These are phyloP conservation scores for Rousettus leschenaultii DNA, from an alignment of 2,113 vertebrate species.

Conservation along the genomic window DNA sequence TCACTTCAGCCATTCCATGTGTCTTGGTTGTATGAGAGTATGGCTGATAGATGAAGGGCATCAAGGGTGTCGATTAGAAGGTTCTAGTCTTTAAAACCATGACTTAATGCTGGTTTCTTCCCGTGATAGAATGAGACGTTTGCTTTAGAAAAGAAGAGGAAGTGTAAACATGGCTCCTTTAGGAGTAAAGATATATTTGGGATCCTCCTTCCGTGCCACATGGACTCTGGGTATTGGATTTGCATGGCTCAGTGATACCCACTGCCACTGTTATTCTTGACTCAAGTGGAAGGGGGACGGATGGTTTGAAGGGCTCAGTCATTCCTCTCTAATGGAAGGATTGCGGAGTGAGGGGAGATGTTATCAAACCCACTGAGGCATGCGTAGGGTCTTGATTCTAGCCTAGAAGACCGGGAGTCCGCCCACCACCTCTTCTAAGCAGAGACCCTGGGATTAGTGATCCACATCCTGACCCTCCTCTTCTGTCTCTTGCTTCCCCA, in stretches of 20 bases:
- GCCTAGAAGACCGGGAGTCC: background rate
- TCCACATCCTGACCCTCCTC: fast-evolving
- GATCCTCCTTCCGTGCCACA: fast-evolving
- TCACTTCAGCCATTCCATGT: background rate
- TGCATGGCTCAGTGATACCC: background rate
- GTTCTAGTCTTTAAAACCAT: background rate
- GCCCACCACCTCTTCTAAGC: background rate
- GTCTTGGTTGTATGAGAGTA: background rate
- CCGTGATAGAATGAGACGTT: background rate
- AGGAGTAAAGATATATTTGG: fast-evolving
- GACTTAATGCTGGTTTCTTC: background rate
- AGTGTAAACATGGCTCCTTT: background rate
- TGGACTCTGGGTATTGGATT: background rate
- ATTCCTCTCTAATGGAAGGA: background rate
- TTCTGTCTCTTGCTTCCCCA: background rate
- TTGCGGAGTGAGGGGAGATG: background rate
- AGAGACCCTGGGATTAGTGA: background rate
- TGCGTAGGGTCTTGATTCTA: background rate
- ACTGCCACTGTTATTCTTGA: background rate
- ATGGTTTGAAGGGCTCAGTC: background rate
- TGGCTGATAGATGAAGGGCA: background rate
- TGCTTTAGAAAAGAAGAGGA: background rate
- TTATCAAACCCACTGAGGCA: background rate
- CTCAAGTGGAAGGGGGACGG: background rate
- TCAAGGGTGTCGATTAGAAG: background rate